Conservation (phyloP, 2,797 vertebrate genomes). For the Rhinella marina region DNA sequence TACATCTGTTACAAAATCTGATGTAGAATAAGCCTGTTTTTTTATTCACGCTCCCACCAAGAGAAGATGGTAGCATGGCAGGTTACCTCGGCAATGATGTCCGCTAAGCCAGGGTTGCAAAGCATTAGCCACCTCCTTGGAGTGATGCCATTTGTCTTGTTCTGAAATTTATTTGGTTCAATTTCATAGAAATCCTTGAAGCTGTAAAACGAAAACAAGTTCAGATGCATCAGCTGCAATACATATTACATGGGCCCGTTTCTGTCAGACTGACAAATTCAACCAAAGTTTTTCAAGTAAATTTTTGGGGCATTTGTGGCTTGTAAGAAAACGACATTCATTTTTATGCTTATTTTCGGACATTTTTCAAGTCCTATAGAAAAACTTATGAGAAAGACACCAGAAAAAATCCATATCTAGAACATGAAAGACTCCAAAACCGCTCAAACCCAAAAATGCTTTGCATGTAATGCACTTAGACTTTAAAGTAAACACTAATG, state of each 20-base stretch:
- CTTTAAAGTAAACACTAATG: no score
- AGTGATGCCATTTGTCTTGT: slow-evolving; percentile 89
- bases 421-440: no score
- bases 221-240: background rate
- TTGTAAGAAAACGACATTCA: no score
- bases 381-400: no score
- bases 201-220: slow-evolving; percentile 68
- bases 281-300: background rate
- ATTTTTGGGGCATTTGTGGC: no score
- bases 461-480: no score
- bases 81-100: slow-evolving; percentile 83
- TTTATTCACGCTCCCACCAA: background rate
- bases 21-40: no score
- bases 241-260: background rate
- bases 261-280: background rate
- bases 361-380: no score
- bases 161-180: slow-evolving; percentile 88
- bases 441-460: no score
- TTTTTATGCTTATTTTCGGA: no score
- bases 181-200: slow-evolving; percentile 88
- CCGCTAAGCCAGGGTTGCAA: slow-evolving; percentile 85
- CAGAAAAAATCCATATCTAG: no score
- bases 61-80: background rate
- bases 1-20: no score
- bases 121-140: slow-evolving; percentile 88